Evolutionary conservation across 1,140 invertebrate species (phyloP), one percentile per base, ranked within the genome.

Genomic region (Drosophila navojoa): DNA sequence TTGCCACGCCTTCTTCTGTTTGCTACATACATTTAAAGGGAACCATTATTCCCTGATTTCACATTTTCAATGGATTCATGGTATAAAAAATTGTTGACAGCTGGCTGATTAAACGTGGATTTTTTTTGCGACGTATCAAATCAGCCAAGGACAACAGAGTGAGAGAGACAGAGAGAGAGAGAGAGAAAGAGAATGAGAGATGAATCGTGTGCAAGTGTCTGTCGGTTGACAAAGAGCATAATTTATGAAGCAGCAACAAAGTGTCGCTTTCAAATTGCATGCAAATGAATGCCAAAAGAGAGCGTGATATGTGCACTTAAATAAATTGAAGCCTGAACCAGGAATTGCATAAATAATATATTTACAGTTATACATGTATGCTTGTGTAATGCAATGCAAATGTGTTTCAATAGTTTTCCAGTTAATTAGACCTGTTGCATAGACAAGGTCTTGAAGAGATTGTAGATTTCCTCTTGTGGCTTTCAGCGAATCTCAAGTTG

Each of bases 41-140:
- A 19, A 19, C 19, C 19, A 19, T 1, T 19, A 19, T 19, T 19
- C 1, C 19, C 19, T 19, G 19, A 19, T 19, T 19, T 19, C 19
- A 2, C 19, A 19, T 19, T 19, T 19, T 19, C 19, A 19, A 19
- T 19, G 19, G 19, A 19, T 19, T 19, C 19, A 19, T 1, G 19
- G 19, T 19, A 19, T 19, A 1, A 1, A 53, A 55, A 74, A 74
- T 62, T 70, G 66, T 62, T 70, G 53, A 70, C 76, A 87, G 63
- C 71, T 76, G 78, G 53, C 70, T 87, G 80, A 85, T 87, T 81
- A 85, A 70, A 86, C 68, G 78, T 59, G 50, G 60, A 81, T 68
- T 72, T 66, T 57, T 57, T 73, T 74, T 77, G 81, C 52, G 52
- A 35, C 45, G 61, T 53, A 25, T 45, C 15, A 67, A 79, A 79